Evolutionary conservation across 2,888 invertebrate genomes (phyloP).

Genomic region (Portevinia maculata): DNA sequence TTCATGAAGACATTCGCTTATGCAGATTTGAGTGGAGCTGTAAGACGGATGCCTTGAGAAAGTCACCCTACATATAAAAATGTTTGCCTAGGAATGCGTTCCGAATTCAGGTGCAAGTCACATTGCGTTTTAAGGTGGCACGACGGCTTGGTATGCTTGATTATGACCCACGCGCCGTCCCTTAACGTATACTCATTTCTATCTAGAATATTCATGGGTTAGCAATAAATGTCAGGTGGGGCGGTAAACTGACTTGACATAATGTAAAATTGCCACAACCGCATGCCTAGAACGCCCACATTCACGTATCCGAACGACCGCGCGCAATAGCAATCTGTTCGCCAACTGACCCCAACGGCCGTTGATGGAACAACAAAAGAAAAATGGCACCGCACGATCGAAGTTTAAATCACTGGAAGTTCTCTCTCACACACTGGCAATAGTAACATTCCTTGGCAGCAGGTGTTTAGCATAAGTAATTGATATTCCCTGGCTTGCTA

Average conservation of each 20-base stretch:
- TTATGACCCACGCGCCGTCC: slow-evolving; percentile 62
- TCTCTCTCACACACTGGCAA: slow-evolving; percentile 61
- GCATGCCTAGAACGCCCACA: slow-evolving; percentile 62
- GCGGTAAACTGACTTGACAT: slow-evolving; percentile 56
- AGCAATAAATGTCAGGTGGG: slow-evolving; percentile 56
- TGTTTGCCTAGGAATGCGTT: slow-evolving; percentile 8
- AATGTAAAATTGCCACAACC: slow-evolving; percentile 57
- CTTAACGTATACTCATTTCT: slow-evolving; percentile 39
- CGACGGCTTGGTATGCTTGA: slow-evolving; percentile 48
- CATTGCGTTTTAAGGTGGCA: slow-evolving; percentile 55
- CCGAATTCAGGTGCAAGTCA: slow-evolving; percentile 12
- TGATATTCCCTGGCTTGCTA: slow-evolving; percentile 79
- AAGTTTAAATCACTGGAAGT: slow-evolving; percentile 62
- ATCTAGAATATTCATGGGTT: slow-evolving; percentile 47
- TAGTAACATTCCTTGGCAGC: slow-evolving; percentile 81
- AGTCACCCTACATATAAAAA: too few species aligned
- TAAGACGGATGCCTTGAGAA: slow-evolving; percentile 15
- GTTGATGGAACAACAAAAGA: slow-evolving; percentile 62
- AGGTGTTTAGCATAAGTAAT: slow-evolving; percentile 83
- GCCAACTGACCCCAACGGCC: slow-evolving; percentile 49
- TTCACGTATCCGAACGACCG: slow-evolving; percentile 46
- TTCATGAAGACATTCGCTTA: slow-evolving; percentile 23
- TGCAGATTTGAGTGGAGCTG: background rate
- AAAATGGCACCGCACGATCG: slow-evolving; percentile 71
- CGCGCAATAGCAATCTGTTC: slow-evolving; percentile 34